Conservation (phyloP, 2,113 vertebrate species). For the Chionis minor region DNA sequence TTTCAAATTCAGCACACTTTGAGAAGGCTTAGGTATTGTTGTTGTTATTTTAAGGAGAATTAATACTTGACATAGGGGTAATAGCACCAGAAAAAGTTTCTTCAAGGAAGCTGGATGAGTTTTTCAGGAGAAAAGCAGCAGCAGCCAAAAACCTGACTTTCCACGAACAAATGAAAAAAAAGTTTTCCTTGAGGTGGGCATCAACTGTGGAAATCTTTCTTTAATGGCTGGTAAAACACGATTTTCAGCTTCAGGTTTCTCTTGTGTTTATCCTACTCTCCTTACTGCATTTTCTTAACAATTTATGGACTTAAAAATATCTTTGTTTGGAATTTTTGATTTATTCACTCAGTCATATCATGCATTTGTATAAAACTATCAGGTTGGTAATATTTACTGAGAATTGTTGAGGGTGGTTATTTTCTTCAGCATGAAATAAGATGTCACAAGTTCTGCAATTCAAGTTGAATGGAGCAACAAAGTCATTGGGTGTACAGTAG, state of each 20-base stretch:
- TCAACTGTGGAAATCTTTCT: background rate
- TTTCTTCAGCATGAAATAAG: background rate
- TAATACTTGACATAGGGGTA: background rate
- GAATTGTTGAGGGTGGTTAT: background rate
- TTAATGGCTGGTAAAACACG: background rate
- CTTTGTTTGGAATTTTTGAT: background rate
- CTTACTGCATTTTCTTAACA: background rate
- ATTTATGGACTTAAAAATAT: background rate
- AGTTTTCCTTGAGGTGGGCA: background rate
- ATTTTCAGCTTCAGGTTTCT: background rate
- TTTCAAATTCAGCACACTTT: background rate
- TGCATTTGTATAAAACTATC: background rate
- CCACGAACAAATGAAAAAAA: background rate
- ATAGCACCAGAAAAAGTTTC: background rate
- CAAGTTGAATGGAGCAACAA: background rate
- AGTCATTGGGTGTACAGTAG: background rate
- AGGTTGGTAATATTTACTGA: background rate
- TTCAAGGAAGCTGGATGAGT: background rate
- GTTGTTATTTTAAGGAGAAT: background rate
- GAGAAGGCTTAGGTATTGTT: background rate
- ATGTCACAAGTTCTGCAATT: background rate
- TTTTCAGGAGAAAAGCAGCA: background rate
- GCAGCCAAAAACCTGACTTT: background rate
- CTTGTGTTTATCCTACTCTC: background rate
- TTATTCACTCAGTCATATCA: background rate